phyloP scores from a whole-genome alignment of 2,888 invertebrate species.

The Loripinus fragilis region DNA sequence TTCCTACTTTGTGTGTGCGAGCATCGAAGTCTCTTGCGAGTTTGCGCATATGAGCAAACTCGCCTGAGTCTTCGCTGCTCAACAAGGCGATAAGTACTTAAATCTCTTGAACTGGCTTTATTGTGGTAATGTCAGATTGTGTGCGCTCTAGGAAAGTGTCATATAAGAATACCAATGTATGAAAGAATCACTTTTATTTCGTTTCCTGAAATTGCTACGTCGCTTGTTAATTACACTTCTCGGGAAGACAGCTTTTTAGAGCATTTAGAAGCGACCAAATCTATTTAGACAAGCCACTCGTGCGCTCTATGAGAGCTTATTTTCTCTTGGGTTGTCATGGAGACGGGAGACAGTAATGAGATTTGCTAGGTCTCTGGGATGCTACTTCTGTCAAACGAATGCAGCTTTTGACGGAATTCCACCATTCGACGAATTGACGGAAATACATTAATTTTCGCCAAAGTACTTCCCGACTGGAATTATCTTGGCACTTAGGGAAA shows the following conservation, averaged over 20 bases:
- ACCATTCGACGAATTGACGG: conserved; percentile 16
- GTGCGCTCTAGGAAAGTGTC: no score
- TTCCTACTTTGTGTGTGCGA: no score
- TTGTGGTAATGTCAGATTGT: no score
- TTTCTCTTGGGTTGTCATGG: conserved; percentile 32
- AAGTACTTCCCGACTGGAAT: conserved; percentile 6
- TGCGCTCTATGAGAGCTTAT: conserved; percentile 2
- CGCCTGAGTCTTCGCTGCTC: no score
- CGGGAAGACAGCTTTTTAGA: not conserved
- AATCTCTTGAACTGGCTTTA: no score
- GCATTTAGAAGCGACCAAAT: not conserved
- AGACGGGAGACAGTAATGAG: conserved; percentile 42
- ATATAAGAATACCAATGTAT: not conserved
- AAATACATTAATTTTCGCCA: conserved; percentile 15
- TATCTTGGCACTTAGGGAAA: not conserved
- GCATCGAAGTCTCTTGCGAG: no score
- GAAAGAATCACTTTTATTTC: conserved; percentile 3
- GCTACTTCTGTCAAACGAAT: conserved; percentile 5
- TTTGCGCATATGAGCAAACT: no score
- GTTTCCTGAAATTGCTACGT: not conserved
- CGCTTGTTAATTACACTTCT: not conserved
- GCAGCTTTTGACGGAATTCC: conserved; percentile 16
- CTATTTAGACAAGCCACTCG: conserved; percentile 17
- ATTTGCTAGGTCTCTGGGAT: conserved; percentile 17
- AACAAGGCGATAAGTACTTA: no score